Percentiles rank a stretch among this genome's conserved stretches.
phyloP scores from a whole-genome alignment of 2,888 invertebrate genomes.

The Ernsta delagoae region DNA sequence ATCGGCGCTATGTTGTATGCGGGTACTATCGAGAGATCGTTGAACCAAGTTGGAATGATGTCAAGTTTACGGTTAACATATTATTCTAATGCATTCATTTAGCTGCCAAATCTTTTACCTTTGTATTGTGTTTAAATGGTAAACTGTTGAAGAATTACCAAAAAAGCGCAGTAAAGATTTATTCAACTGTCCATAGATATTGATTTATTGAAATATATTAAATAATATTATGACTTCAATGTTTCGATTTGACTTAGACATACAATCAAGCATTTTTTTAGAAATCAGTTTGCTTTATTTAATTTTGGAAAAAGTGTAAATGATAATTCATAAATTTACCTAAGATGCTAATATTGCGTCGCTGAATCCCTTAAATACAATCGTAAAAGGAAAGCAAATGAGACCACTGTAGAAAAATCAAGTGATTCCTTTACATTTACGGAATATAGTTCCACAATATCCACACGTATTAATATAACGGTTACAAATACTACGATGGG shows the following conservation, averaged over 20 bases:
- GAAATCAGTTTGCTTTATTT: no score
- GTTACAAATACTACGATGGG: conserved; percentile 2
- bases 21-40: conserved; percentile 32
- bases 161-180: neutral
- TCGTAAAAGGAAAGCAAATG: neutral
- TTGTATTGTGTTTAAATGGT: neutral
- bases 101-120: neutral
- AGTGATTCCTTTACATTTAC: neutral
- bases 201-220: no score
- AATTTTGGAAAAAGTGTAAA: no score
- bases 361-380: neutral
- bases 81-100: conserved; percentile 1
- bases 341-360: no score
- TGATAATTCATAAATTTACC: no score
- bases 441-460: neutral
- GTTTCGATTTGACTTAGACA: no score
- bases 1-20: conserved; percentile 16
- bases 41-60: conserved; percentile 26
- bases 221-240: no score
- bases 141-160: neutral
- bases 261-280: no score
- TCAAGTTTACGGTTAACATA: conserved; percentile 26
- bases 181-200: no score
- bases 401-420: neutral
- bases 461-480: neutral